Conservation (phyloP, 2,888 invertebrate species). For the Trilocha varians region DNA sequence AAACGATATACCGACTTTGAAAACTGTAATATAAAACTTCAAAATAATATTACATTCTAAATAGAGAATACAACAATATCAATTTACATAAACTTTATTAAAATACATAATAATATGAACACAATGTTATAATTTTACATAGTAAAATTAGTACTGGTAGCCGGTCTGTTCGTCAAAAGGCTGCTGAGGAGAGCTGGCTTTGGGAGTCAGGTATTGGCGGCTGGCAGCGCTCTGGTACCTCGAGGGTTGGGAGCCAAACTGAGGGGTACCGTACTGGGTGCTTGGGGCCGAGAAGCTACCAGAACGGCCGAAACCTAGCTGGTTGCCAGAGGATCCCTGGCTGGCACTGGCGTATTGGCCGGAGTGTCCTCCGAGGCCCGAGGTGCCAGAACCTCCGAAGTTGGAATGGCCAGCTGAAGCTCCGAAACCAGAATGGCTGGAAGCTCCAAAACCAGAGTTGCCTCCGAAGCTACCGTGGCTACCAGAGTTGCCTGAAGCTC, state of each 20-base stretch:
- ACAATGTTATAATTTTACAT: conserved; percentile 13
- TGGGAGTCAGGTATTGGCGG: conserved; percentile 53
- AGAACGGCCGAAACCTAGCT: background rate
- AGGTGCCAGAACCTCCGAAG: background rate
- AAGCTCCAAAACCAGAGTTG: background rate
- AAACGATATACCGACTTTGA: no score
- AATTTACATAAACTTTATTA: conserved; percentile 17
- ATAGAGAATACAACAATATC: conserved; percentile 1
- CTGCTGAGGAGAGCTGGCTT: conserved; percentile 43
- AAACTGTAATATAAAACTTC: no score
- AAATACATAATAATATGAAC: conserved; percentile 22
- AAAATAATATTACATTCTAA: no score
- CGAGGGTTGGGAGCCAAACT: conserved; percentile 1
- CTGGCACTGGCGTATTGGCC: background rate
- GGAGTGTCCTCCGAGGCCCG: conserved; percentile 12
- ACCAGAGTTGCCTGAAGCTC: no score
- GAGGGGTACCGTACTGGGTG: conserved; percentile 11
- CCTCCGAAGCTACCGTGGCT: no score
- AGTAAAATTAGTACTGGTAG: conserved; percentile 43
- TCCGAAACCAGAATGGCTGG: background rate
- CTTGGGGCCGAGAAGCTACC: background rate
- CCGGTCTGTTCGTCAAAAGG: conserved; percentile 56
- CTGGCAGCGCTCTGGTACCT: conserved; percentile 20
- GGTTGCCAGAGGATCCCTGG: background rate
- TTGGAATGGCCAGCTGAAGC: background rate